Base-by-base conservation (phyloP, 1,140 invertebrate species). In the Habropoda laboriosa region DNA sequence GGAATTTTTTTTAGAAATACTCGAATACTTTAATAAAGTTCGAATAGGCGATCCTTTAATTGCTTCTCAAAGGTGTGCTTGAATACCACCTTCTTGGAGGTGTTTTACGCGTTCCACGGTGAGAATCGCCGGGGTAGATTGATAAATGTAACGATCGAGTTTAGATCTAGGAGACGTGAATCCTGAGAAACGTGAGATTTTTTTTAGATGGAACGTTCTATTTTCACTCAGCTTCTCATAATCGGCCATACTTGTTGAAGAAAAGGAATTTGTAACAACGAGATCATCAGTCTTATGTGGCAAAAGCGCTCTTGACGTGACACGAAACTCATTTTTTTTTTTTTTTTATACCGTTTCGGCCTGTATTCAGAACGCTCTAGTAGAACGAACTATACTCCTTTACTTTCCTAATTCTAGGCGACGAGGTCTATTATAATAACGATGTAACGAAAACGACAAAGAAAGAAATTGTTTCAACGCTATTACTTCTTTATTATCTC, bases 311-410 rank as follows among this genome's bases (percentile, higher is more conserved):
- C 42, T 78, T 71, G 40, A 40, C 38, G 35, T 71, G 75, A 53
- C 66, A 71, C 55, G 75, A 71, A 70, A 72, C 70, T 72, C 75
- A 78, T 71, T 71, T 78, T 78, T 78, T 78, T 78, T 71, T 78
- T 71, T 71, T 78, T 78, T 78, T 78, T 78, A 78, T 78, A 71
- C 75, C 61, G 55, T 78, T n/a, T 18, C 30, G 75, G 75, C 66
- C 75, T 71, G 75, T 78, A 78, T 78, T 78, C 75, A 78, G 35
- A 78, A 78, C 75, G 75, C 75, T 78, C 75, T 78, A 78, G 8
- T 71, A 71, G 55, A 78, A 71, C 75, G 8, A 71, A 78, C 75
- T 51, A 60, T 78, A 78, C 66, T 60, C 55, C 75, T 78, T 78
- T 60, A 60, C 7, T 49, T 70, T 60, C 42, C 42, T 24, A 2